Percentiles rank a stretch among this genome's conserved stretches.
Conservation (phyloP, 2,797 vertebrate genomes). For the Gallirallus australis region DNA sequence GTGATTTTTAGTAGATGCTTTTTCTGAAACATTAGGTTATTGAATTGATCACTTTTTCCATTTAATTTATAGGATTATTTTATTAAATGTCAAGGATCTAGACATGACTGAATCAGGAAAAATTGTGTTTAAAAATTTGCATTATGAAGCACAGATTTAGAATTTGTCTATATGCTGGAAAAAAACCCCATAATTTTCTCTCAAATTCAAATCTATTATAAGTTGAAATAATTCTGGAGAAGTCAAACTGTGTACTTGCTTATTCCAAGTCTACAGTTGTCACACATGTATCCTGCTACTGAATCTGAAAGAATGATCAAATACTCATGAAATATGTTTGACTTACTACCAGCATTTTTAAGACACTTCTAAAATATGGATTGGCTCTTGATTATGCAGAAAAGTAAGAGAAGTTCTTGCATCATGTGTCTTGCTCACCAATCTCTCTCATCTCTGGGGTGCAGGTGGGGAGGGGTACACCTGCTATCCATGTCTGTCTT, state of each 20-base stretch:
- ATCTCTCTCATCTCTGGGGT: neutral
- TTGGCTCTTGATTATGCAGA: neutral
- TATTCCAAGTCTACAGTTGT: neutral
- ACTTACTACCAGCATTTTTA: neutral
- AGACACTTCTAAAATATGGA: neutral
- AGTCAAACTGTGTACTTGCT: neutral
- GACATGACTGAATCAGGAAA: neutral
- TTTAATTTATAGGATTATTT: neutral
- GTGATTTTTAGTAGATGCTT: neutral
- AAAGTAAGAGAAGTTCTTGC: neutral
- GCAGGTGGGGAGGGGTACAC: neutral
- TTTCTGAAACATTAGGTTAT: neutral
- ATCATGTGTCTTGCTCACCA: neutral
- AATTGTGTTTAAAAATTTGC: no score
- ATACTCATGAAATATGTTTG: neutral
- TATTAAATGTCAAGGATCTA: neutral
- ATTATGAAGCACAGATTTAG: neutral
- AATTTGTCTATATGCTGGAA: neutral
- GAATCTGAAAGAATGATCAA: neutral
- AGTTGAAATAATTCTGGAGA: neutral
- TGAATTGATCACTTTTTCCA: neutral
- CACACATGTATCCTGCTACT: neutral
- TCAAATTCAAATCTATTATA: neutral
- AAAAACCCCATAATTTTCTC: fast-evolving
- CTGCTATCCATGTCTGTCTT: neutral